Evolutionary conservation across 2,888 invertebrate genomes (phyloP).

Genomic region (Adineta ricciae): DNA sequence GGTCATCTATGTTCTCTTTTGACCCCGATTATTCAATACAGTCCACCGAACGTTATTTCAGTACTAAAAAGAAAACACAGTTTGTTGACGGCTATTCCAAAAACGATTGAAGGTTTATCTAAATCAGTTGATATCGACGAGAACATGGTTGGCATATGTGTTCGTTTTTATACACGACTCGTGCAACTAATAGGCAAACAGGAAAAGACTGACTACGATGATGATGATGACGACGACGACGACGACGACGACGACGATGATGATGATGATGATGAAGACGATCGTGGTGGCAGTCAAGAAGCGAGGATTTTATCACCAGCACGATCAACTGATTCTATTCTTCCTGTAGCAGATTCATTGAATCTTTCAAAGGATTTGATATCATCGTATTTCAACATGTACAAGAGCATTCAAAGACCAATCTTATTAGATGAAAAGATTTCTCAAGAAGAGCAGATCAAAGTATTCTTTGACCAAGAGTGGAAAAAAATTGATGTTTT

Average conservation of each 20-base stretch:
- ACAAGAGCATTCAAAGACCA: background rate
- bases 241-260: no score
- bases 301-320: no score
- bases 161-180: background rate
- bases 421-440: background rate
- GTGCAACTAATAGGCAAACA: background rate
- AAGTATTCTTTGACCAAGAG: background rate
- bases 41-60: background rate
- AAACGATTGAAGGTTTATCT: background rate
- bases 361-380: background rate
- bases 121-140: no score
- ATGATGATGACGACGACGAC: no score
- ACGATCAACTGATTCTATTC: background rate
- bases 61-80: background rate
- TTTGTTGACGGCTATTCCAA: background rate
- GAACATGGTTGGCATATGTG: no score
- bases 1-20: background rate
- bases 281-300: no score
- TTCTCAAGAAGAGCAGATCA: background rate
- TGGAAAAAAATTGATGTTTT: background rate
- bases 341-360: background rate
- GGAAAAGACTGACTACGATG: no score
- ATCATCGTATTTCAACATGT: background rate
- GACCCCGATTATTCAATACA: background rate
- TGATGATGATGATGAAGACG: no score